phyloP scores from a whole-genome alignment of 2,888 invertebrate species.

The Stramonita haemastoma region DNA sequence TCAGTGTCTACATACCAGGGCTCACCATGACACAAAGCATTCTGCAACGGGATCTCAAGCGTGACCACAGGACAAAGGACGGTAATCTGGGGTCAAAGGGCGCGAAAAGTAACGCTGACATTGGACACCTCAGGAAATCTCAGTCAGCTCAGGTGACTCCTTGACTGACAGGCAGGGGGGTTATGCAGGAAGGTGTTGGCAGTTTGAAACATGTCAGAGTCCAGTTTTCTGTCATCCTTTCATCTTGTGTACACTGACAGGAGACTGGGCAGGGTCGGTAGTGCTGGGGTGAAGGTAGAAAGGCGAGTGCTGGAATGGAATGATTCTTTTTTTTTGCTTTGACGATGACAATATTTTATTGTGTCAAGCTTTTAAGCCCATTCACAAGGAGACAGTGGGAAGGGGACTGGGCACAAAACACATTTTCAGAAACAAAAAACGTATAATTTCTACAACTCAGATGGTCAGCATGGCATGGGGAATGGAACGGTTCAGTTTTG shows the following conservation, averaged over 20 bases:
- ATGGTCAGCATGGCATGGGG: no score
- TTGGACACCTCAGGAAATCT: not conserved
- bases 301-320: not conserved
- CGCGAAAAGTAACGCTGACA: slow-evolving; percentile 16
- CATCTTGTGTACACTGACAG: not conserved
- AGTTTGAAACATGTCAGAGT: not conserved
- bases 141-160: not conserved
- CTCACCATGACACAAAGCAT: not conserved
- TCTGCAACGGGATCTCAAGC: not conserved
- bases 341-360: no score
- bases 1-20: not conserved
- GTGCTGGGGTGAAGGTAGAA: not conserved
- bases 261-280: not conserved
- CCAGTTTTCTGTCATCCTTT: not conserved
- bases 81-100: not conserved
- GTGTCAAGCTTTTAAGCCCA: no score
- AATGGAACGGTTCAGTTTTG: not conserved
- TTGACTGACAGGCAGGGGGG: not conserved
- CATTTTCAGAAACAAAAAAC: no score
- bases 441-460: no score
- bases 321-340: no score
- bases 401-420: no score
- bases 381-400: no score
- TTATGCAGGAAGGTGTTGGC: not conserved
- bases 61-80: not conserved